Evolutionary conservation across 2,113 vertebrate species (phyloP).

Genomic region (Malurus elegans): DNA sequence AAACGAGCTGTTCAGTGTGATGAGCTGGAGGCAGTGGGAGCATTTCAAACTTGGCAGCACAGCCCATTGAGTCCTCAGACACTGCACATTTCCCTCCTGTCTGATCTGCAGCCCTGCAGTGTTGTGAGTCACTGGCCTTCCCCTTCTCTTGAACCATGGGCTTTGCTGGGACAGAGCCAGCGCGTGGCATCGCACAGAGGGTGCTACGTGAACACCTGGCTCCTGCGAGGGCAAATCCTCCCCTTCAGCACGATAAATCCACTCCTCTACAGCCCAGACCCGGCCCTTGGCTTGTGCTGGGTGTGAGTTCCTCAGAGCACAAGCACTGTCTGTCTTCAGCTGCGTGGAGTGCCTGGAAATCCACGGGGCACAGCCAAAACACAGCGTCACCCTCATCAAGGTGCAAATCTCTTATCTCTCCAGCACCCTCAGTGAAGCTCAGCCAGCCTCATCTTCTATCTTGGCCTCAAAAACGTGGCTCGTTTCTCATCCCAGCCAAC

Average conservation of each 20-base stretch:
- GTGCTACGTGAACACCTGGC: not conserved
- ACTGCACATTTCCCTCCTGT: not conserved
- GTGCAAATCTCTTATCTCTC: not conserved
- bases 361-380: not conserved
- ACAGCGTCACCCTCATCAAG: not conserved
- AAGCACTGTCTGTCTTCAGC: not conserved
- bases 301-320: not conserved
- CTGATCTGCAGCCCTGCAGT: not conserved
- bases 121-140: not conserved
- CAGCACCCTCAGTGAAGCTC: not conserved
- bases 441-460: not conserved
- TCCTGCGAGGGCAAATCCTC: not conserved
- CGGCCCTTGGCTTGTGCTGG: not conserved
- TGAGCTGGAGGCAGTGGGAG: fast-evolving
- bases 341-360: not conserved
- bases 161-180: not conserved
- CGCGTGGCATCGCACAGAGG: not conserved
- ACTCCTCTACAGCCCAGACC: not conserved
- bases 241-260: not conserved
- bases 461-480: not conserved
- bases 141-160: not conserved
- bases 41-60: not conserved
- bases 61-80: not conserved
- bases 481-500: not conserved
- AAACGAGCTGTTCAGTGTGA: not conserved